Evolutionary conservation across 2,888 invertebrate species (phyloP).

Genomic region (Synanthedon formicaeformis): DNA sequence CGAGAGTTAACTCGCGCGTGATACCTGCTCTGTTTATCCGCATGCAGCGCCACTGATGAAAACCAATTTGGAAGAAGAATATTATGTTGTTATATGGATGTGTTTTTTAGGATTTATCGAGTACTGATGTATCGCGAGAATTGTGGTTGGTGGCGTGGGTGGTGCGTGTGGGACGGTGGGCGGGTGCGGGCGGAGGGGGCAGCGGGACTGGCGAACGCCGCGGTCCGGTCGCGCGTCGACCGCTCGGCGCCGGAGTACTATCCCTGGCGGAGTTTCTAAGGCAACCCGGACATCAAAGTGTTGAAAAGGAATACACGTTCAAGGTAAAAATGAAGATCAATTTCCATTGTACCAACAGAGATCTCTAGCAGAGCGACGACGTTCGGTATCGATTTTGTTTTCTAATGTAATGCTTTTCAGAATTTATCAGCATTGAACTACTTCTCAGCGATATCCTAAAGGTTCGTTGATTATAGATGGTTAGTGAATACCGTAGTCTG

Average conservation of each 20-base stretch:
- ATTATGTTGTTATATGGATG: background rate
- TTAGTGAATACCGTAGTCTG: too few species aligned
- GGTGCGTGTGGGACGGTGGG: conserved; percentile 88
- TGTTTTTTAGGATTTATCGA: conserved; percentile 78
- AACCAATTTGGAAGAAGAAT: too few species aligned
- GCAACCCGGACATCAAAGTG: conserved; percentile 69
- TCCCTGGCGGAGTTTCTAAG: conserved; percentile 77
- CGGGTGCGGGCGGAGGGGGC: conserved; percentile 55
- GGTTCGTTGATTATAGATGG: too few species aligned
- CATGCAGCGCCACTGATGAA: too few species aligned
- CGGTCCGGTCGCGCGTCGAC: conserved; percentile 75
- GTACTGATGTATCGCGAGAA: conserved; percentile 85
- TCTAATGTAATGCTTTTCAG: background rate
- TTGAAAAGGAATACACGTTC: conserved; percentile 83
- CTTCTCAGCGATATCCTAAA: too few species aligned
- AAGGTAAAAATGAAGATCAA: conserved; percentile 58
- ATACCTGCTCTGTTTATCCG: too few species aligned
- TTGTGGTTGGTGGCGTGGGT: conserved; percentile 91
- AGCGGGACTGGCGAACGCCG: conserved; percentile 64
- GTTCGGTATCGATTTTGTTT: background rate
- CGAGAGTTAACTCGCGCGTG: too few species aligned
- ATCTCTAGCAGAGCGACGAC: background rate
- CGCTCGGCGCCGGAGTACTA: conserved; percentile 88
- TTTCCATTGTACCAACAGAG: background rate
- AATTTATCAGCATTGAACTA: too few species aligned